phyloP scores from a whole-genome alignment of 2,797 vertebrate species.

The Rhinoraja longicauda region DNA sequence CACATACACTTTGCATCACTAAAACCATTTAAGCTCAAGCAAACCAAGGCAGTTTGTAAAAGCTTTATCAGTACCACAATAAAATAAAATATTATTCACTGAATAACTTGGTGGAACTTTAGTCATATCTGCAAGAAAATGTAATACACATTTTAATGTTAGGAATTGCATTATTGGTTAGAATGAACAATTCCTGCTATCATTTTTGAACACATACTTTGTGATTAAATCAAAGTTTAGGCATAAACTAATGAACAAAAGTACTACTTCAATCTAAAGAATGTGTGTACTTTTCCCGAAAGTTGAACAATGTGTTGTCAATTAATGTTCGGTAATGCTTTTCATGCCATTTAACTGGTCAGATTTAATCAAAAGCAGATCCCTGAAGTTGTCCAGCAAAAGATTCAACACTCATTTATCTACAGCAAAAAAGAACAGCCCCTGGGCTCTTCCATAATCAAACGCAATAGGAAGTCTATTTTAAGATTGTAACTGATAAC shows the following conservation, averaged over 20 bases:
- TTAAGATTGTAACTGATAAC: background rate
- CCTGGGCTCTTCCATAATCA: background rate
- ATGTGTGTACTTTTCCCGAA: background rate
- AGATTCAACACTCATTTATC: constrained; percentile 4
- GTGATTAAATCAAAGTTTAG: background rate
- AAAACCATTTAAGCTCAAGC: background rate
- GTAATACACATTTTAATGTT: background rate
- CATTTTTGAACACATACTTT: background rate
- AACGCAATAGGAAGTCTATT: background rate
- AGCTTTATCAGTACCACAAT: background rate
- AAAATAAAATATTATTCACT: background rate
- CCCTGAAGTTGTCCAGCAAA: background rate
- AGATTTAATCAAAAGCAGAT: constrained; percentile 29
- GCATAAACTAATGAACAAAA: background rate
- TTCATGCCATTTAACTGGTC: constrained; percentile 24
- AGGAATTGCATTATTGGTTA: background rate
- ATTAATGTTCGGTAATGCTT: background rate
- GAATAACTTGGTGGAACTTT: background rate
- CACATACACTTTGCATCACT: background rate
- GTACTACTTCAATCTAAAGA: background rate
- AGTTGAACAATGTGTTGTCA: constrained; percentile 17
- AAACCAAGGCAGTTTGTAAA: background rate
- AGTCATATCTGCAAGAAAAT: background rate
- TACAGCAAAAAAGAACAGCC: constrained; percentile 14
- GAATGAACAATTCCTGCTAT: background rate